Percentiles rank a stretch among this genome's conserved stretches.
phyloP scores from a whole-genome alignment of 2,113 vertebrate genomes.

The Peucedramus taeniatus region DNA sequence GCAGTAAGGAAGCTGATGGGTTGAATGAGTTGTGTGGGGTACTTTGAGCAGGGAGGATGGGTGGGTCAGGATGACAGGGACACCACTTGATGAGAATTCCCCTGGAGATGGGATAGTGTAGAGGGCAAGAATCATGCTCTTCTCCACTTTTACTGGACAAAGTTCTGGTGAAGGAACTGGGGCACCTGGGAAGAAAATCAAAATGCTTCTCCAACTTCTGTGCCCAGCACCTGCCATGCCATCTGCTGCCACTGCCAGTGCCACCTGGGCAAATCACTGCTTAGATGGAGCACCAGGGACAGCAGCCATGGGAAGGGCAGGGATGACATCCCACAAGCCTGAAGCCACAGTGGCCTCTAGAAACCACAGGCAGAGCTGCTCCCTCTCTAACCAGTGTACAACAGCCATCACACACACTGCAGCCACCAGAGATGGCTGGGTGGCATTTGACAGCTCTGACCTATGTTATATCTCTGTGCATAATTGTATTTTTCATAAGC shows the following conservation, averaged over 20 bases:
- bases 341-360: not conserved
- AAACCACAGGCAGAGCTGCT: not conserved
- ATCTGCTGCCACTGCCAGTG: constrained; percentile 28
- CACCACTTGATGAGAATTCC: not conserved
- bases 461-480: not conserved
- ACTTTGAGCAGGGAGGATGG: not conserved
- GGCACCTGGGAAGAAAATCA: not conserved
- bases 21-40: not conserved
- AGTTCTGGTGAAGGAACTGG: not conserved
- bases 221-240: constrained; percentile 43
- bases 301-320: not conserved
- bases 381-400: accelerated
- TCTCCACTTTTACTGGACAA: not conserved
- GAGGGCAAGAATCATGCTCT: not conserved
- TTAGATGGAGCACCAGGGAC: not conserved
- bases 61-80: not conserved
- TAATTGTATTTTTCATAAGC: not conserved
- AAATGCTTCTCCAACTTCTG: not conserved
- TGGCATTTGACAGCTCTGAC: not conserved
- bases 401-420: not conserved
- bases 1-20: not conserved
- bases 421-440: not conserved
- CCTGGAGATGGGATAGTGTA: not conserved
- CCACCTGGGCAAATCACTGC: constrained; percentile 15
- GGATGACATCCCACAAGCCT: not conserved